phyloP scores from a whole-genome alignment of 2,888 invertebrate genomes.

The Caradrina kadenii region DNA sequence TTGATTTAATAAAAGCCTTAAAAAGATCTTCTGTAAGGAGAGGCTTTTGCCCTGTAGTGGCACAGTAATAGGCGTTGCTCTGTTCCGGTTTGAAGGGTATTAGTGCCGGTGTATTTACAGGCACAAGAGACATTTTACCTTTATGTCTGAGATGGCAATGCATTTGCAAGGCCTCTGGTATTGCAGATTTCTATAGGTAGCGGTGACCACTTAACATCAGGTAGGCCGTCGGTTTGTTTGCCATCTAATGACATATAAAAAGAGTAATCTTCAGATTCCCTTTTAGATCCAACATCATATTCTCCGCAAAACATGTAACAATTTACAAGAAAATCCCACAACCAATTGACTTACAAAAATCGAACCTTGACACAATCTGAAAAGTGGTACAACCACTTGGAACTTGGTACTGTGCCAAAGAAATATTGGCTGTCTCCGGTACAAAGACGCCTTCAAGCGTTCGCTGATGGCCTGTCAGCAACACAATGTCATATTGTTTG shows the following conservation, averaged over 20 bases:
- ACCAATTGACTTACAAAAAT: constrained; percentile 49
- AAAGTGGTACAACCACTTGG: constrained; percentile 49
- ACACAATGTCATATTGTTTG: constrained; percentile 55
- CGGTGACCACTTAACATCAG: no score
- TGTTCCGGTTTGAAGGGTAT: no score
- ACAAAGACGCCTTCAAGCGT: constrained; percentile 40
- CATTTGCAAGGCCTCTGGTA: no score
- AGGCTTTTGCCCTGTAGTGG: no score
- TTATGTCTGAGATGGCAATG: no score
- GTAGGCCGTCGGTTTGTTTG: no score
- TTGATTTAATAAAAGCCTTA: neutral
- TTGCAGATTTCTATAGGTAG: no score
- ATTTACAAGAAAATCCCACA: constrained; percentile 15
- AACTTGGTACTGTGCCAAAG: constrained; percentile 61
- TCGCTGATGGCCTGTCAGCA: constrained; percentile 46
- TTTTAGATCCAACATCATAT: neutral
- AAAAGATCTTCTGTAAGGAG: no score
- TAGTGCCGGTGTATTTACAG: no score
- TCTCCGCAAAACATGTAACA: neutral
- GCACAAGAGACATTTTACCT: no score
- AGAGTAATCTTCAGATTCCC: neutral
- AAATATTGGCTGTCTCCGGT: constrained; percentile 56
- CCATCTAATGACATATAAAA: neutral
- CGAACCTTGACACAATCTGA: constrained; percentile 61
- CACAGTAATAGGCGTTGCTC: no score